phyloP scores from a whole-genome alignment of 2,113 vertebrate species.

The Oplegnathus fasciatus region DNA sequence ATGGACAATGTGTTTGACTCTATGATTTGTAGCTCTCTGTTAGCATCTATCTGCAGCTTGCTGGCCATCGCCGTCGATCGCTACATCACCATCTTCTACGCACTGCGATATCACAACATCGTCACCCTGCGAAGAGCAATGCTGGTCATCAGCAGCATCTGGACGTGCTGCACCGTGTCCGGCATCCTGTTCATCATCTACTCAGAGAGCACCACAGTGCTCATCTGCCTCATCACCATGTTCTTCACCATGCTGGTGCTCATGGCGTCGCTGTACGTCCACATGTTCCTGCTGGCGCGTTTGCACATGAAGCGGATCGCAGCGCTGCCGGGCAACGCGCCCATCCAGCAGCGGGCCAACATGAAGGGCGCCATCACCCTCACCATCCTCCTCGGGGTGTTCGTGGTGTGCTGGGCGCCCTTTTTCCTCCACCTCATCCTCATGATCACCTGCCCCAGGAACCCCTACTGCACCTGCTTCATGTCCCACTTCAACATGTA shows the following conservation, averaged over 20 bases:
- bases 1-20: conserved; percentile 97
- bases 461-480: conserved; percentile 96
- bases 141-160: conserved; percentile 89
- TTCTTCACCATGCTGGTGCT: conserved; percentile 97
- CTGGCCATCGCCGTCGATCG: conserved; percentile 95
- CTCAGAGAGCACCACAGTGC: conserved; percentile 91
- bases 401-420: conserved; percentile 96
- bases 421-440: conserved; percentile 96
- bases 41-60: conserved; percentile 96
- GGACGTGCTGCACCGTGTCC: conserved; percentile 89
- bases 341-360: conserved; percentile 91
- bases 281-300: conserved; percentile 96
- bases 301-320: conserved; percentile 94
- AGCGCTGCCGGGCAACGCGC: conserved; percentile 87
- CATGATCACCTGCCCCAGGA: conserved; percentile 94
- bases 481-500: conserved; percentile 99
- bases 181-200: conserved; percentile 94
- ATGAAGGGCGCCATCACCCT: conserved; percentile 96
- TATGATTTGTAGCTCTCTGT: conserved; percentile 95
- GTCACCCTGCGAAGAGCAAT: conserved; percentile 89
- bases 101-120: conserved; percentile 94
- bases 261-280: conserved; percentile 95
- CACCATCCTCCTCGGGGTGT: conserved; percentile 95
- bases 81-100: conserved; percentile 97
- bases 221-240: conserved; percentile 94